Evolutionary conservation across 2,888 invertebrate species (phyloP).

Genomic region (Megaustenia siamemsis): DNA sequence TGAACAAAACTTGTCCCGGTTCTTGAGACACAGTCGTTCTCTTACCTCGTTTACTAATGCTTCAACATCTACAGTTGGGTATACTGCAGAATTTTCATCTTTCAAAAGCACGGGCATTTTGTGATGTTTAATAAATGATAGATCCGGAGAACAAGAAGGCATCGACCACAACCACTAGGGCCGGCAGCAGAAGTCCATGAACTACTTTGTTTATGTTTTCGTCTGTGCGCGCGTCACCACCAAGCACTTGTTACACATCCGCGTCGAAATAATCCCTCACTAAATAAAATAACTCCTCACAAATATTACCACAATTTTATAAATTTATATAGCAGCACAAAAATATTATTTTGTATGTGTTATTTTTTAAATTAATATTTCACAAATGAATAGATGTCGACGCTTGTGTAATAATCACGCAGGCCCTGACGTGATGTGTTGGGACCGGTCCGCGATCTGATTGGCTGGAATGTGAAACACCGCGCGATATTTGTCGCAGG

Average conservation of each 20-base stretch:
- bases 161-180: neutral
- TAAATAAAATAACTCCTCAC: too few species aligned
- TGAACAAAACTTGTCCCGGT: slow-evolving; percentile 52
- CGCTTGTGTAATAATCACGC: slow-evolving; percentile 22
- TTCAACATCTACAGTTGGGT: slow-evolving; percentile 50
- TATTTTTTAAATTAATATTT: neutral
- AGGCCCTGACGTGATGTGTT: slow-evolving; percentile 9
- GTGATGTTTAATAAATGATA: neutral
- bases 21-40: slow-evolving; percentile 56
- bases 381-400: too few species aligned
- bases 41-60: slow-evolving; percentile 54
- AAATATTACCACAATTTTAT: too few species aligned
- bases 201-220: slow-evolving; percentile 47
- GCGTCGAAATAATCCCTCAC: neutral
- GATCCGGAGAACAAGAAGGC: neutral
- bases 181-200: slow-evolving; percentile 21
- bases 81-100: slow-evolving; percentile 21
- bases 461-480: slow-evolving; percentile 17
- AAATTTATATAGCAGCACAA: too few species aligned
- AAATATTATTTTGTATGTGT: neutral
- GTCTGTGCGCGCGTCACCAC: slow-evolving; percentile 13
- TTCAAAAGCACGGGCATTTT: slow-evolving; percentile 44
- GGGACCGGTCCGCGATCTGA: slow-evolving; percentile 32
- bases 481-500: neutral
- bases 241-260: slow-evolving; percentile 8